Evolutionary conservation across 2,888 invertebrate species (phyloP), one percentile per base, ranked within the genome.

Genomic region (Stenodera caucasica): DNA sequence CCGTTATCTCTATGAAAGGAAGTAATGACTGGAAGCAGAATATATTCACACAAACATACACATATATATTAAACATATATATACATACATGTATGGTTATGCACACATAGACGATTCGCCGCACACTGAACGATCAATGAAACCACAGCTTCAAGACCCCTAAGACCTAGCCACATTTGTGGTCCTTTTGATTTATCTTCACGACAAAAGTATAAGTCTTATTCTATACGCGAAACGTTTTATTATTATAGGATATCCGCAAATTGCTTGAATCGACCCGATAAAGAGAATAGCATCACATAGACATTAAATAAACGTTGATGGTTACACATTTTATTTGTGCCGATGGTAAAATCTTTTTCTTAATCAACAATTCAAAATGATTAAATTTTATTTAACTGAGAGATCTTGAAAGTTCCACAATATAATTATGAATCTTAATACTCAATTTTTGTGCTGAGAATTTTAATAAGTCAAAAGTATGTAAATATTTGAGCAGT

Each of bases 181-280:
- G 64, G 67, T 60, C 59, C 54, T 62, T 66, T 67, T 70, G 69
- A 70, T 70, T 71, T 71, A 71, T 71, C 66, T 58, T 51, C 60
- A 66, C 63, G 66, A 68, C 67, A 69, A 69, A 67, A 67, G 65
- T 70, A 63, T 58, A 60, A 60, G 58, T 68, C 61, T 63, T 65
- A 64, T 64, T 64, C 66, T 64, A 67, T 68, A 64, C 68, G 60
- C 58, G 65, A 63, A 67, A 58, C 59, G 71, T 66, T 70, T 70
- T 69, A 71, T 70, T 69, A 71, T 69, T 69, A 67, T 60, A 64
- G 65, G 67, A 67, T 68, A 69, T 68, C 69, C 65, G 64, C 65
- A 70, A 65, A 69, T 69, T 61, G 66, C 61, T 65, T 57, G 64
- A 69, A 68, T 67, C 61, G 57, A 32, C 12, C 45, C 69, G 69